These are phyloP conservation scores for Monopis laevigella DNA, from an alignment of 2,888 invertebrate species.

Conservation along the genomic window DNA sequence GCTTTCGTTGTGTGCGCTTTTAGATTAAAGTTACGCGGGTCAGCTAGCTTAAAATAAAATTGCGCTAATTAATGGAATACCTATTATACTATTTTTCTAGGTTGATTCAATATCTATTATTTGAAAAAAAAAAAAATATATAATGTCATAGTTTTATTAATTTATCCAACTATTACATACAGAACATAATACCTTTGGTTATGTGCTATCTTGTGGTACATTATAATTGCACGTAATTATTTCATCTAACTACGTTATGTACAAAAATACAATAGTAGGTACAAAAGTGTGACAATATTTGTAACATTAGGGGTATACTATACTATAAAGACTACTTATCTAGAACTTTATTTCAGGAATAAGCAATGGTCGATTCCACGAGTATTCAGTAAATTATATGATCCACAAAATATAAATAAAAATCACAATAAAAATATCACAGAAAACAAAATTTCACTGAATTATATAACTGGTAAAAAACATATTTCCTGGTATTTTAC, in stretches of 20 bases:
- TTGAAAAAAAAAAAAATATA: background rate
- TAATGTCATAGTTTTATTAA: conserved; percentile 25
- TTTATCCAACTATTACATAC: conserved; percentile 62
- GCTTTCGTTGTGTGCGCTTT: too few species aligned
- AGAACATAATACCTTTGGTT: conserved; percentile 64
- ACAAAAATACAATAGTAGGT: conserved; percentile 53
- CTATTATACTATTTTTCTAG: too few species aligned
- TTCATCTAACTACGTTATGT: conserved; percentile 55
- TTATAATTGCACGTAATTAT: conserved; percentile 57
- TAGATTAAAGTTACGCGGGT: too few species aligned
- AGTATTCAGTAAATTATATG: too few species aligned
- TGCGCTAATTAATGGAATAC: too few species aligned
- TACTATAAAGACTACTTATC: too few species aligned
- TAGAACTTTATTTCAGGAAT: too few species aligned
- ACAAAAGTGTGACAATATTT: conserved; percentile 8
- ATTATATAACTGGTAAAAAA: too few species aligned
- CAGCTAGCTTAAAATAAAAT: too few species aligned
- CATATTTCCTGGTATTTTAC: too few species aligned
- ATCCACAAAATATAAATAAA: conserved; percentile 14
- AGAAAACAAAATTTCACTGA: conserved; percentile 21
- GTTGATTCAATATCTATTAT: too few species aligned
- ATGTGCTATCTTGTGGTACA: conserved; percentile 42
- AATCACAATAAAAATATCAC: conserved; percentile 24
- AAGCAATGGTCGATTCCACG: too few species aligned
- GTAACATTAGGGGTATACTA: conserved; percentile 28